Evolutionary conservation across 1,140 invertebrate species (phyloP), one percentile per base, ranked within the genome.

Genomic region (Heterodera schachtii): DNA sequence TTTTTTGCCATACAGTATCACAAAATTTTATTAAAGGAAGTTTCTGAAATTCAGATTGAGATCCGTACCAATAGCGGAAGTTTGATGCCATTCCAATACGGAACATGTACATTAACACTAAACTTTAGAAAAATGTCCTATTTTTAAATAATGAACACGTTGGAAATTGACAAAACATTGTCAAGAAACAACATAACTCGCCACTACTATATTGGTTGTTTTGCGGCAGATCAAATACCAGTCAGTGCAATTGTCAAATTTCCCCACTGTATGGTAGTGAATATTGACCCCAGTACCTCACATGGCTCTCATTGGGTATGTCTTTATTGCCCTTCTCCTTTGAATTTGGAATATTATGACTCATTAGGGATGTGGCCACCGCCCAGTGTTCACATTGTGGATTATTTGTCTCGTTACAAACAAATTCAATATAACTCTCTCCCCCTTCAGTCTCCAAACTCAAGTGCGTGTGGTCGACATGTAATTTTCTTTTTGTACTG

Each of bases 271-370:
- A 8, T 74, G 41, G 73, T 74, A 1, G 7, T 74, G 3, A 74
- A 74, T 13, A 21, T 74, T 21, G 73, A 74, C 13, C 21, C n/a
- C 7, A 21, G n/a, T n/a, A n/a, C 73, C 47, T 52, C 47, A 3
- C 8, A 44, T 21, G 73, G 73, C 31, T 43, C 73, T 9, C 73
- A 74, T 13, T 74, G 73, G 73, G 57, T 74, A 6, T 52, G 49
- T 2, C 0, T 52, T 11, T 52, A 52, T 73, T 73, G 16, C 3
- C 19, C n/a, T 73, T 73, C 71, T n/a, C 4, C 71, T 19, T 6
- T n/a, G 19, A n/a, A 8, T 73, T 5, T 73, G n/a, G 71, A 73
- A 73, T 73, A 73, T 31, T 73, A 73, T 31, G 71, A 73, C 8
- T 73, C 71, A 0, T n/a, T 73, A 31, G 71, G 71, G 31, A 52